phyloP scores from a whole-genome alignment of 2,113 vertebrate genomes.

The Rhombomys opimus region DNA sequence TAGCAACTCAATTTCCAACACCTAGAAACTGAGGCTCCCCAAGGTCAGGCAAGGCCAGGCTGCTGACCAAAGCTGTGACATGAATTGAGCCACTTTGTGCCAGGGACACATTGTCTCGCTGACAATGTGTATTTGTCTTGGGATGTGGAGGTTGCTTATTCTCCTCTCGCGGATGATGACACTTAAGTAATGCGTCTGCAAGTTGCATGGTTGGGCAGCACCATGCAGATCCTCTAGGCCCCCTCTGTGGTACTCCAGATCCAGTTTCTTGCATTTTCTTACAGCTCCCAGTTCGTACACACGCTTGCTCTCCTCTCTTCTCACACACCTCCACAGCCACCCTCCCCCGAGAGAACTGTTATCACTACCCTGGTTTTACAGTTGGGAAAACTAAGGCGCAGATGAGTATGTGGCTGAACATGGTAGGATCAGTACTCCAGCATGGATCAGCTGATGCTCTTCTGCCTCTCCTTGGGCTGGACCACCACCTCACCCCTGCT shows the following conservation, averaged over 20 bases:
- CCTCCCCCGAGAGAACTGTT: neutral
- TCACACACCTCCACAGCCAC: neutral
- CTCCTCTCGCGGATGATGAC: conserved; percentile 9
- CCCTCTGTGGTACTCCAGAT: neutral
- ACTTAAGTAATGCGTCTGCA: neutral
- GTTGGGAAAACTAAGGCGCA: neutral
- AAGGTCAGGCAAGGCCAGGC: neutral
- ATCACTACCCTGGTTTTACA: neutral
- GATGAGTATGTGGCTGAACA: neutral
- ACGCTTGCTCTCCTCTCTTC: neutral
- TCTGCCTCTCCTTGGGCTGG: neutral
- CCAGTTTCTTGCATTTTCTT: neutral
- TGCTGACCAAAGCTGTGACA: neutral
- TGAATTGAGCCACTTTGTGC: neutral
- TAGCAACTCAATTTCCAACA: neutral
- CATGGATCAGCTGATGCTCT: neutral
- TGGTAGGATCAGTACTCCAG: neutral
- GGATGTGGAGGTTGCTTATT: conserved; percentile 15
- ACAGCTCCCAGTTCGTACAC: neutral
- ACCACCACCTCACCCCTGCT: neutral
- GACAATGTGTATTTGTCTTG: conserved; percentile 37
- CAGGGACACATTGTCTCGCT: neutral
- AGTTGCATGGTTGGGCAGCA: neutral
- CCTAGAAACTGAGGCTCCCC: neutral
- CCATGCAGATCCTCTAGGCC: neutral